Evolutionary conservation across 1,140 invertebrate genomes (phyloP), one percentile per base, ranked within the genome.

Genomic region (Drusus annulatus): DNA sequence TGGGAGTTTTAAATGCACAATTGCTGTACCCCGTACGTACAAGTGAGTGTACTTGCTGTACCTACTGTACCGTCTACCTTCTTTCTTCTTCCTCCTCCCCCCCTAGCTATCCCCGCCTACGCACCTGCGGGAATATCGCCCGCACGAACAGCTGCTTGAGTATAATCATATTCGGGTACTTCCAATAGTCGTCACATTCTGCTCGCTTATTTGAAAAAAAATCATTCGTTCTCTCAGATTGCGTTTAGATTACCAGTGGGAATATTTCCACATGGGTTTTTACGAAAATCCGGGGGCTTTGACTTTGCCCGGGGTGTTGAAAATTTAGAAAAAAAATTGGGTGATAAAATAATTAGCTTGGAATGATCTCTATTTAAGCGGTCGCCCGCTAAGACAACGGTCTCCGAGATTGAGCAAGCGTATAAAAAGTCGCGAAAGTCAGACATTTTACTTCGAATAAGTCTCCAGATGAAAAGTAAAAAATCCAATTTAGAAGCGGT

Each of bases 1-100:
- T n/a, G 16, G 71, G 51, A 45, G 63, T 45, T 79, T 75, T 82
- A 84, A 84, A 84, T 84, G 83, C 83, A 84, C 83, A 81, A 84
- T 82, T 81, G 80, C 36, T 84, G 83, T 84, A 81, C 68, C 68
- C 17, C 13, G 36, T 45, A 45, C 36, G 36, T 45, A 45, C 8
- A 13, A 45, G 0, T 13, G 36, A 45, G 36, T 45, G 60, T 23
- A 58, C 76, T 56, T 17, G 8, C 60, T 28, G 3, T 62, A 16
- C 62, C 50, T 45, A 21, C 56, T 6, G n/a, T n/a, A 45, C 23
- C 23, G 21, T 51, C 68, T 25, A 28, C 2, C 36, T 45, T 13
- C 36, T 45, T 45, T 13, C 36, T 45, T 45, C 8, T 45, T 1
- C 10, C 36, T 13, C 1, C 36, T 45, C 4, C 4, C 31, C n/a